phyloP scores from a whole-genome alignment of 1,140 invertebrate genomes.

The Ptiloglossa arizonensis region DNA sequence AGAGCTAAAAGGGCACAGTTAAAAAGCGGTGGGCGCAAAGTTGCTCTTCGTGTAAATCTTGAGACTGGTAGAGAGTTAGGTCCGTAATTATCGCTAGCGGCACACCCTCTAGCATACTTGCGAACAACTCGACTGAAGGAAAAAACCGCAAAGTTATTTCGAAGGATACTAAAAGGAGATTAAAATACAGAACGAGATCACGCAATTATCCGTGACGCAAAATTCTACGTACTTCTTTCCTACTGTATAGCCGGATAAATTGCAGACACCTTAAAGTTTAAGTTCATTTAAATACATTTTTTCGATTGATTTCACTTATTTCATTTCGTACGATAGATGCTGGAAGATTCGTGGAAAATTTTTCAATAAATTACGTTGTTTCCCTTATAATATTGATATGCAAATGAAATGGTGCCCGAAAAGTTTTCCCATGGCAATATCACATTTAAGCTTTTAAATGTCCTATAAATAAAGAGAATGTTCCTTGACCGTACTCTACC shows the following conservation, averaged over 20 bases:
- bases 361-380: too few species aligned
- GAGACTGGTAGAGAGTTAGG: background rate
- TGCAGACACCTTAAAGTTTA: background rate
- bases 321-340: too few species aligned
- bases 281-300: too few species aligned
- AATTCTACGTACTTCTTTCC: background rate
- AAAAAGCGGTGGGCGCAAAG: slow-evolving; percentile 1
- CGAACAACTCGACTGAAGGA: background rate
- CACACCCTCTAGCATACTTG: background rate
- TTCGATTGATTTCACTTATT: too few species aligned
- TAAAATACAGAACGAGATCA: background rate
- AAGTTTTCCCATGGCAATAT: too few species aligned
- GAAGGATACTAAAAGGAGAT: background rate
- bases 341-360: too few species aligned
- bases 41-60: slow-evolving; percentile 7
- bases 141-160: background rate
- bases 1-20: background rate
- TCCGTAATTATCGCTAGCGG: background rate
- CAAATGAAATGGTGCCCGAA: background rate
- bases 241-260: background rate
- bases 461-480: background rate
- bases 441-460: background rate
- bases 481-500: background rate
- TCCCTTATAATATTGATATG: too few species aligned
- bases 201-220: too few species aligned